Conservation (phyloP, 2,797 vertebrate genomes). For the Syndactyla subalaris region DNA sequence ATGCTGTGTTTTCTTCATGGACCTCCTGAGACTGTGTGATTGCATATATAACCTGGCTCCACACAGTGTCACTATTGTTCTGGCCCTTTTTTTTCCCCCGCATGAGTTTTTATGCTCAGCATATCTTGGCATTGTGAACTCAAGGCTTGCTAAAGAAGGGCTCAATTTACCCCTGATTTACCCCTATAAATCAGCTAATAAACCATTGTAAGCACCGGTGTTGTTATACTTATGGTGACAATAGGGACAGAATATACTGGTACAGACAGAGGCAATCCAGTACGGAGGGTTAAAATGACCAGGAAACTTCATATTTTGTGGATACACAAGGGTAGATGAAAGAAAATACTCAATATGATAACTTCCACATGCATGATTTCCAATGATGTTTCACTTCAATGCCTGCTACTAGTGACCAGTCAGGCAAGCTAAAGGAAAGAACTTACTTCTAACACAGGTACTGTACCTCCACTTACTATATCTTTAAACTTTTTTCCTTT, state of each 20-base stretch:
- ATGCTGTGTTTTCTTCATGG: constrained; percentile 10
- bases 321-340: background rate
- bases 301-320: background rate
- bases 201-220: constrained; percentile 45
- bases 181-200: constrained; percentile 73
- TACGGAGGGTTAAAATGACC: background rate
- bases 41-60: constrained; percentile 60
- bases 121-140: constrained; percentile 61
- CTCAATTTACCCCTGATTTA: constrained; percentile 71
- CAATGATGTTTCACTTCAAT: background rate
- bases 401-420: background rate
- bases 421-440: background rate
- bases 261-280: background rate
- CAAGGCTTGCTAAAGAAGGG: constrained; percentile 47
- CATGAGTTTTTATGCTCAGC: constrained; percentile 51
- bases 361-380: background rate
- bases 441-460: background rate
- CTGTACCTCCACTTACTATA: background rate
- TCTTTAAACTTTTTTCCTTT: background rate
- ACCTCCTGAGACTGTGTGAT: background rate
- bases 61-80: constrained; percentile 59
- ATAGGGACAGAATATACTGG: constrained; percentile 1
- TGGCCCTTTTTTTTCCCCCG: background rate
- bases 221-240: constrained; percentile 45
- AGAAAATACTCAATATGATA: background rate